Base-by-base conservation (phyloP, 1,140 invertebrate genomes). In the Drosophila watanabei region DNA sequence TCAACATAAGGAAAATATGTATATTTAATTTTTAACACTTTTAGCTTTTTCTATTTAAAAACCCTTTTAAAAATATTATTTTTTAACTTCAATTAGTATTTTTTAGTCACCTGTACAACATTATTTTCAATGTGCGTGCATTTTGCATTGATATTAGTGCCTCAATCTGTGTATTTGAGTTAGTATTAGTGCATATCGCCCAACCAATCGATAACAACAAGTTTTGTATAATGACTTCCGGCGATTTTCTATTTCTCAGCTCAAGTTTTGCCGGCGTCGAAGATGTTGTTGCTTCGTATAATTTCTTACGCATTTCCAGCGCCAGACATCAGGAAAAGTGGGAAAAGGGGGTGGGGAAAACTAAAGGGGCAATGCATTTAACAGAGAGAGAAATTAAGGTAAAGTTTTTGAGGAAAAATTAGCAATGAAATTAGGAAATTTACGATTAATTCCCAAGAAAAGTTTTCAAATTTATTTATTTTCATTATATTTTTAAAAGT, bases 201-300 rank as follows among this genome's bases (percentile, higher is more conserved):
- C 82, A 85, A 86, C 82, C 85, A 89, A 89, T 89, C 86, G 82
- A 89, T 89, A 89, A 89, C 86, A 90, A 86, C 86, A 90, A 89
- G 85, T 90, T 89, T 91, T 82, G 82, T 89, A 89, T 89, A 89
- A 89, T 89, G 86, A 89, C 86, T 89, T 89, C 86, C 86, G 86
- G 86, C 82, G 86, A 89, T 89, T 89, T 89, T 89, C 86, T 89
- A 89, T 89, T 87, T 87, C 84, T 88, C 80, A 83, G 84, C 84
- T 83, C 48, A 82, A 88, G 83, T 87, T 86, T 87, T 80, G 85
- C 84, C 85, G 84, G 77, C 69, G 46, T 56, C 71, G 75, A 70
- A 77, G 68, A 51, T 77, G 72, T 72, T 82, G 72, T 72, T 72
- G 86, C 82, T 79, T 82, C 83, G 70, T 83, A 83, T 87, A 85